phyloP scores from a whole-genome alignment of 2,113 vertebrate species.

The Limanda limanda region DNA sequence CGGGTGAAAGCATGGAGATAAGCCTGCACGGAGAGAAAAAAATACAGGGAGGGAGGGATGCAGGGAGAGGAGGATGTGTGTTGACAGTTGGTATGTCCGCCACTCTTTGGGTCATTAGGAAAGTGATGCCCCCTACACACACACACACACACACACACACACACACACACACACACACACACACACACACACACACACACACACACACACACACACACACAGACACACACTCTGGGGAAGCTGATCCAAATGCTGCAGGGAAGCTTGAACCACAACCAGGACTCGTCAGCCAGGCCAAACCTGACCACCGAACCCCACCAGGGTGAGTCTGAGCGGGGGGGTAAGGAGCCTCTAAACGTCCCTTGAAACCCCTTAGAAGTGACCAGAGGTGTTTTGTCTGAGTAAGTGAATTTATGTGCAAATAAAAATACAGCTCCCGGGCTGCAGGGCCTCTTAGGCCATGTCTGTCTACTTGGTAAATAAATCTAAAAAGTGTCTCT shows the following conservation, averaged over 20 bases:
- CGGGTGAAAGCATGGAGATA: constrained; percentile 7
- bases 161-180: not conserved
- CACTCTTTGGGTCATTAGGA: constrained; percentile 66
- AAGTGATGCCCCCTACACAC: constrained; percentile 32
- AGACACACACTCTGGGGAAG: constrained; percentile 17
- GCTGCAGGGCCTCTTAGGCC: constrained; percentile 29
- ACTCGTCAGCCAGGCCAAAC: constrained; percentile 45
- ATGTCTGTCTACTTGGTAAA: constrained; percentile 60
- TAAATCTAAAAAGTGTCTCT: constrained; percentile 57
- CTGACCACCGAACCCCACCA: constrained; percentile 31
- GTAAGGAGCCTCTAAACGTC: not conserved
- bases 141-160: not conserved
- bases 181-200: not conserved
- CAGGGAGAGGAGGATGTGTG: constrained; percentile 55
- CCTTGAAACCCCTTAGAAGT: not conserved
- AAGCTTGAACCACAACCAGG: constrained; percentile 52
- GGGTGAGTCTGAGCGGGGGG: constrained; percentile 15
- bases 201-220: no score
- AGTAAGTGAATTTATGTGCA: constrained; percentile 23
- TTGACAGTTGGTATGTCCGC: constrained; percentile 76
- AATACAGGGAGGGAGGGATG: constrained; percentile 27
- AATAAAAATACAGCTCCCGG: constrained; percentile 29
- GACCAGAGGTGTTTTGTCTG: constrained; percentile 17
- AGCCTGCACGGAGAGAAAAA: constrained; percentile 56
- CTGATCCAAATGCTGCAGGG: constrained; percentile 45